Conservation (phyloP, 2,113 vertebrate genomes). For the Poeciliopsis occidentalis region DNA sequence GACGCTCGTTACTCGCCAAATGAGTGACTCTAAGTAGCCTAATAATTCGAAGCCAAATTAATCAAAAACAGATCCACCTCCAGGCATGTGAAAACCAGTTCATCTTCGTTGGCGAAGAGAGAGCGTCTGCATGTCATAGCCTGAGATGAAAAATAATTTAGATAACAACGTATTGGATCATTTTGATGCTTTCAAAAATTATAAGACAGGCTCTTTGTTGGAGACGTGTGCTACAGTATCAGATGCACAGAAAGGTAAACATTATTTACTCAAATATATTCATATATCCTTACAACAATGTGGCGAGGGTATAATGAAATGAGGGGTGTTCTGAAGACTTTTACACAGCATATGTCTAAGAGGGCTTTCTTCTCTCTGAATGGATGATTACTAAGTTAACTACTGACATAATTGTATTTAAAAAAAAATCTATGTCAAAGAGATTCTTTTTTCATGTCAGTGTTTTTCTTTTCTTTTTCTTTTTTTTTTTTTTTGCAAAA, state of each 20-base stretch:
- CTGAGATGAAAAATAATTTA: neutral
- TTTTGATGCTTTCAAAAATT: too few relatives aligned
- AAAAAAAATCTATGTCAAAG: neutral
- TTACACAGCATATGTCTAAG: conserved; percentile 37
- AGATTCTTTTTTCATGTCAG: conserved; percentile 12
- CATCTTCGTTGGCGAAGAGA: neutral
- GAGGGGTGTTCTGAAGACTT: conserved; percentile 3
- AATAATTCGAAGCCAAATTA: neutral
- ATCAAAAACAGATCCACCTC: neutral
- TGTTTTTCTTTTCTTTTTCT: neutral
- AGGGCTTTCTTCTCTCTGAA: conserved; percentile 41
- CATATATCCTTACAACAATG: neutral
- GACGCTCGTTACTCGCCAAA: neutral
- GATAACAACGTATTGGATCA: too few relatives aligned
- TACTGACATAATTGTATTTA: conserved; percentile 57
- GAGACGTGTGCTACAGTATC: too few relatives aligned
- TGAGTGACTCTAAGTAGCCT: neutral
- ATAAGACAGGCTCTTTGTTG: too few relatives aligned
- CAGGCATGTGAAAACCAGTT: neutral
- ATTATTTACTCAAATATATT: too few relatives aligned
- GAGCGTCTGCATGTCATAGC: neutral
- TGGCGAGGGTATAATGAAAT: too few relatives aligned
- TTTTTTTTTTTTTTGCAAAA: neutral
- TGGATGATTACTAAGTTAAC: conserved; percentile 32
- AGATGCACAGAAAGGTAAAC: too few relatives aligned